phyloP scores from a whole-genome alignment of 1,140 invertebrate genomes.

The Magallana gigas region DNA sequence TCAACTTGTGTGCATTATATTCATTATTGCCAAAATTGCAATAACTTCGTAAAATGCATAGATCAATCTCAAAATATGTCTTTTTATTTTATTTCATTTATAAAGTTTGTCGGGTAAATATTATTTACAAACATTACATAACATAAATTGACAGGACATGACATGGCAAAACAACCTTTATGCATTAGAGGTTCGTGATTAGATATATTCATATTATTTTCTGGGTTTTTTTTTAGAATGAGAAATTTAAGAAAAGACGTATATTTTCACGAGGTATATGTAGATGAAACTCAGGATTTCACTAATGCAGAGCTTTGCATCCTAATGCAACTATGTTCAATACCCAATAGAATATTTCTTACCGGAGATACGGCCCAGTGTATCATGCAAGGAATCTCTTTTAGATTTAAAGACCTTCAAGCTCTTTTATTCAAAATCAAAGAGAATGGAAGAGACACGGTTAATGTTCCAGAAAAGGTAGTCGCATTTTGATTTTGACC shows the following conservation, averaged over 20 bases:
- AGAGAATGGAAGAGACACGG: conserved; percentile 44
- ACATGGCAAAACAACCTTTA: no score
- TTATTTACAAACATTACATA: no score
- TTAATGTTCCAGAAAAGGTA: conserved; percentile 43
- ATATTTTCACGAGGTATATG: conserved; percentile 64
- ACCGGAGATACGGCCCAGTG: conserved; percentile 73
- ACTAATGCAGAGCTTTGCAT: conserved; percentile 70
- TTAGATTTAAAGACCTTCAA: conserved; percentile 69
- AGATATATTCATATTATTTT: no score
- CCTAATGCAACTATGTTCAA: conserved; percentile 62
- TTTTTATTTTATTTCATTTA: no score
- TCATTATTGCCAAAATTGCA: no score
- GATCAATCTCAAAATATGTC: no score
- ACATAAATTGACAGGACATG: no score
- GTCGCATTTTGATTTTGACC: no score
- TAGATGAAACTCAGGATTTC: conserved; percentile 74
- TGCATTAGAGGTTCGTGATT: no score
- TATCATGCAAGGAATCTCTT: conserved; percentile 71
- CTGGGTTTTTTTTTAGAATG: neutral
- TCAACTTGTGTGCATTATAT: no score
- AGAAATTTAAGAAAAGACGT: neutral
- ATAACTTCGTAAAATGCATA: no score
- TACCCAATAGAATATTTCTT: conserved; percentile 71
- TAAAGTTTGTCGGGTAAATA: no score
- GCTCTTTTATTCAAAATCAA: conserved; percentile 66